These are phyloP conservation scores for Zingel zingel DNA, from an alignment of 2,113 vertebrate genomes.

Conservation along the genomic window DNA sequence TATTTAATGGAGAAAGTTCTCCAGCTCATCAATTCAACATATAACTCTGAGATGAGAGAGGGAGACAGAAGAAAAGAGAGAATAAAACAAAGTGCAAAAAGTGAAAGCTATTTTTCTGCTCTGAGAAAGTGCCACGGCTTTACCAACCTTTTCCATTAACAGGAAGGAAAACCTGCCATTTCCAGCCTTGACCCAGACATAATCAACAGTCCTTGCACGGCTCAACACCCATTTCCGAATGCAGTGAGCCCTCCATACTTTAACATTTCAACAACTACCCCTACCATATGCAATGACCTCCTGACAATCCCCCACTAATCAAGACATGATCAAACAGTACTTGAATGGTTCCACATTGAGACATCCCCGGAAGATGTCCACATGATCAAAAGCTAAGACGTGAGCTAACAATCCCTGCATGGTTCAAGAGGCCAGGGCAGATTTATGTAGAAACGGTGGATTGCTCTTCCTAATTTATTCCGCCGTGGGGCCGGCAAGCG, in stretches of 20 bases:
- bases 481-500: conserved; percentile 36
- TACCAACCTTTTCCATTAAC: conserved; percentile 57
- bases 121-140: conserved; percentile 7
- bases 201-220: conserved; percentile 56
- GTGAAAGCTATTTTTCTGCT: conserved; percentile 6
- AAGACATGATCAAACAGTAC: conserved; percentile 54
- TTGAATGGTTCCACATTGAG: conserved; percentile 21
- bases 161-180: conserved; percentile 61
- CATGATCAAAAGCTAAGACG: conserved; percentile 58
- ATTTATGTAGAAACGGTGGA: conserved; percentile 71
- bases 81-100: conserved; percentile 24
- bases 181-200: conserved; percentile 53
- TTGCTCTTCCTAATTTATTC: conserved; percentile 71
- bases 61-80: not conserved
- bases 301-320: conserved; percentile 51
- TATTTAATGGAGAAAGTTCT: conserved; percentile 64
- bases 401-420: conserved; percentile 46
- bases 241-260: conserved; percentile 62
- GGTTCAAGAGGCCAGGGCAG: conserved; percentile 61
- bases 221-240: conserved; percentile 39
- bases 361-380: conserved; percentile 22
- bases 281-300: conserved; percentile 45
- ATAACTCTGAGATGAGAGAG: conserved; percentile 13
- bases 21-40: conserved; percentile 45
- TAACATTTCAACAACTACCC: conserved; percentile 67